Base-by-base conservation (phyloP, 1,140 invertebrate genomes). In the Drosophila obscura region DNA sequence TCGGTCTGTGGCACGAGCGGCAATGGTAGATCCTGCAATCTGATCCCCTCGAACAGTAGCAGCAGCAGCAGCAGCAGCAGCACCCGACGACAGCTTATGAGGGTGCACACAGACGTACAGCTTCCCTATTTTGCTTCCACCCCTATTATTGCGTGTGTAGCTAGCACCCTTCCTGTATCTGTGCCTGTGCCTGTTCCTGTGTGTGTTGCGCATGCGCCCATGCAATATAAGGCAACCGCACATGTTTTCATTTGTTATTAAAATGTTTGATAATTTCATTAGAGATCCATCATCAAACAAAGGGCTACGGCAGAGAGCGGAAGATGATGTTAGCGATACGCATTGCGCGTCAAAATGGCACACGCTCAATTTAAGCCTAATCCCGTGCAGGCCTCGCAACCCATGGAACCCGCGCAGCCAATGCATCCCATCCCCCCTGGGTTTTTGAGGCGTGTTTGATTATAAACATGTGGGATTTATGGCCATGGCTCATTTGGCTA, bases 221-320 rank as follows among this genome's bases (percentile, higher is more conserved):
- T 89, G 84, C 83, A 88, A 88, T 85, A 66, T 88, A 49, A 63
- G 85, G 80, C 85, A 77, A 89, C 85, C 88, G 78, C 89, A 91
- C 80, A 90, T 91, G 90, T 91, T 91, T 91, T 91, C 82, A 90
- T 91, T 91, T 91, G 89, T 91, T 91, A 91, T 91, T 91, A 91
- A 91, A 91, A 91, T 84, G 85, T 91, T 91, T 91, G 83, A 87
- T 89, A 89, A 91, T 91, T 89, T 80, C 89, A 85, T 91, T 91
- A 81, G 78, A 66, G 78, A 90, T 82, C 81, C 78, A 82, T 80
- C 78, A 85, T 77, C 80, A 80, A 66, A 71, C 52, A 72, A 72
- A 67, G 58, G 80, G 73, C 19, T 19, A 19, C 19, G 19, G 1
- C 19, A 26, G 4, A 2, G 62, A 26, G 9, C 3, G 62, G 62